These are phyloP conservation scores for Takifugu flavidus DNA, from an alignment of 2,113 vertebrate genomes.

Conservation along the genomic window DNA sequence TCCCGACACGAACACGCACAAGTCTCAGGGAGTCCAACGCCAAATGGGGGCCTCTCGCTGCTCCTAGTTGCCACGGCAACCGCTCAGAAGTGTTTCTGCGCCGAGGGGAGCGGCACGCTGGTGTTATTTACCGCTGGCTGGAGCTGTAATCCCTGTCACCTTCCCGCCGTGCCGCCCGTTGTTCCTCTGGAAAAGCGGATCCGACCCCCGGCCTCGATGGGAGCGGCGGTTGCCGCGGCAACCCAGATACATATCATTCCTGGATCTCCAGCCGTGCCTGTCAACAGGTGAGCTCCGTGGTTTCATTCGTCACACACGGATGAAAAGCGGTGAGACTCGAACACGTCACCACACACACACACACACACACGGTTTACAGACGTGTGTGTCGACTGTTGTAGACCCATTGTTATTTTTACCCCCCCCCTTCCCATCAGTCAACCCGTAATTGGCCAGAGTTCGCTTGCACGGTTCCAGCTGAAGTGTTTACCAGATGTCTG, in stretches of 20 bases:
- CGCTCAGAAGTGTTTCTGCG: constrained; percentile 38
- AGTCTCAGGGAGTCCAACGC: constrained; percentile 58
- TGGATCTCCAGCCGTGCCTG: constrained; percentile 16
- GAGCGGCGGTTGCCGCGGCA: constrained; percentile 62
- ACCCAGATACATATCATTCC: constrained; percentile 56
- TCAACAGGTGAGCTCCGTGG: constrained; percentile 64
- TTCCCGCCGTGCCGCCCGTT: constrained; percentile 43
- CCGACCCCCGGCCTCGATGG: constrained; percentile 33
- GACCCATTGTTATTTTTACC: not conserved
- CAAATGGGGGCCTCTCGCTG: constrained; percentile 61
- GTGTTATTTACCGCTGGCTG: constrained; percentile 56
- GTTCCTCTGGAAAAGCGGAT: constrained; percentile 57
- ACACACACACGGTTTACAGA: constrained; percentile 2
- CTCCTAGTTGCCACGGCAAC: constrained; percentile 67
- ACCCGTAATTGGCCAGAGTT: constrained; percentile 65
- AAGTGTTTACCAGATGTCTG: constrained; percentile 70
- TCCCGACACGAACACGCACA: constrained; percentile 13
- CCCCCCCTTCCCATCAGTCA: constrained; percentile 47
- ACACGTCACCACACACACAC: not conserved
- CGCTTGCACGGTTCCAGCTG: constrained; percentile 62
- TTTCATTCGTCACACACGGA: constrained; percentile 37
- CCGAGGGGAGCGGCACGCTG: constrained; percentile 28
- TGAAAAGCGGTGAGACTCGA: not conserved
- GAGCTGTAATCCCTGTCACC: constrained; percentile 62
- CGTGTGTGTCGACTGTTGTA: not conserved